phyloP scores from a whole-genome alignment of 1,140 invertebrate genomes.

The Mizuhopecten yessoensis region DNA sequence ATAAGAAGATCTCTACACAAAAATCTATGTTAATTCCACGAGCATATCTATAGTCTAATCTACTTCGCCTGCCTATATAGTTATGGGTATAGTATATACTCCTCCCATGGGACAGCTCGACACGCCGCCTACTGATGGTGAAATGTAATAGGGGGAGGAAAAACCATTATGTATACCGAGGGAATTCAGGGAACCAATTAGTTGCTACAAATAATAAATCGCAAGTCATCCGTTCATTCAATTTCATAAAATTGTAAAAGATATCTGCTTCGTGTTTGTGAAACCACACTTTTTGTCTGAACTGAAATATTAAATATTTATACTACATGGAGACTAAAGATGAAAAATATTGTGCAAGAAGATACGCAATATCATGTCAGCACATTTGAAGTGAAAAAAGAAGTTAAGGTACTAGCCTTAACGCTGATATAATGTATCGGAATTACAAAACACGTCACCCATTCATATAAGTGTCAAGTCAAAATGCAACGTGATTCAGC shows the following conservation, averaged over 20 bases:
- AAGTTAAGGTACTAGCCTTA: not conserved
- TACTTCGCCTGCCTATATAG: too few species aligned
- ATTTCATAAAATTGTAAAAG: not conserved
- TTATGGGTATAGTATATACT: too few species aligned
- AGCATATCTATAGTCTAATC: too few species aligned
- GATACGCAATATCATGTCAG: not conserved
- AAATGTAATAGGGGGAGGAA: not conserved
- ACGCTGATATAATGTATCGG: not conserved
- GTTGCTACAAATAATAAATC: not conserved
- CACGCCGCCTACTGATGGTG: slow-evolving; percentile 2
- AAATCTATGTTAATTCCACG: too few species aligned
- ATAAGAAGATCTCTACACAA: too few species aligned
- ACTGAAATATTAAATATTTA: not conserved
- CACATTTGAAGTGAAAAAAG: not conserved
- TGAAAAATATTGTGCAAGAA: not conserved
- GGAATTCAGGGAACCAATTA: not conserved
- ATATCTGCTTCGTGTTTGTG: not conserved
- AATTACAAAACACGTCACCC: not conserved
- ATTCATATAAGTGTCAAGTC: not conserved
- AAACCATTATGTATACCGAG: not conserved
- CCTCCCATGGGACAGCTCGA: too few species aligned
- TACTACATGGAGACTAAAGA: not conserved
- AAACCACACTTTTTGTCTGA: not conserved
- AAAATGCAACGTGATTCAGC: not conserved
- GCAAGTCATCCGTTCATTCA: not conserved